Percentiles rank a stretch among this genome's conserved stretches.
These are phyloP conservation scores for Passer domesticus DNA, from an alignment of 2,113 vertebrate species.

Conservation along the genomic window DNA sequence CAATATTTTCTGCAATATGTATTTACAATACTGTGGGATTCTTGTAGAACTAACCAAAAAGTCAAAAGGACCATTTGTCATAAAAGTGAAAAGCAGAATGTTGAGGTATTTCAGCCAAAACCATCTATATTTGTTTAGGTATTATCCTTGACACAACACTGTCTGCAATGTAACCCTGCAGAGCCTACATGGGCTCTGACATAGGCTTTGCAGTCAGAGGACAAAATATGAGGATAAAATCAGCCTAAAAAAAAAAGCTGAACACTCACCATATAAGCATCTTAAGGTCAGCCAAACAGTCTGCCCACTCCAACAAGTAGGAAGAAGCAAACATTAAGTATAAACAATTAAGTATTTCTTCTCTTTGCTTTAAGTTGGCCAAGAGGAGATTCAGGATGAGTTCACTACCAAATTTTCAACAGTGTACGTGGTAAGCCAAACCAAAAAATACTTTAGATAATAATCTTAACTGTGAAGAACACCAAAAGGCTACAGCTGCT, in stretches of 20 bases:
- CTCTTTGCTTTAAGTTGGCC: background rate
- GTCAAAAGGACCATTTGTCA: background rate
- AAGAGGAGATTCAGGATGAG: background rate
- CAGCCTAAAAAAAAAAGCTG: background rate
- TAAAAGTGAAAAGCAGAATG: background rate
- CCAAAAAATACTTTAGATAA: background rate
- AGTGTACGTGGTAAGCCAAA: background rate
- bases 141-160: background rate
- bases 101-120: background rate
- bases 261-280: background rate
- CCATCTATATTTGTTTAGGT: background rate
- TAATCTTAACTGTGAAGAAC: background rate
- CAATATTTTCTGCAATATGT: background rate
- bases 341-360: background rate
- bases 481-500: background rate
- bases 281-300: background rate
- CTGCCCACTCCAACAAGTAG: background rate
- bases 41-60: background rate
- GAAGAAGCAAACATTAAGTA: background rate
- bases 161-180: background rate
- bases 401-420: background rate
- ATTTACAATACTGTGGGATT: background rate
- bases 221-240: background rate
- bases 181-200: background rate
- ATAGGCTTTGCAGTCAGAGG: background rate